A percentile compares a stretch with the other conserved stretches of the same genome.
Evolutionary conservation across 1,140 invertebrate genomes (phyloP).

Genomic region (Caenorhabditis latens): DNA sequence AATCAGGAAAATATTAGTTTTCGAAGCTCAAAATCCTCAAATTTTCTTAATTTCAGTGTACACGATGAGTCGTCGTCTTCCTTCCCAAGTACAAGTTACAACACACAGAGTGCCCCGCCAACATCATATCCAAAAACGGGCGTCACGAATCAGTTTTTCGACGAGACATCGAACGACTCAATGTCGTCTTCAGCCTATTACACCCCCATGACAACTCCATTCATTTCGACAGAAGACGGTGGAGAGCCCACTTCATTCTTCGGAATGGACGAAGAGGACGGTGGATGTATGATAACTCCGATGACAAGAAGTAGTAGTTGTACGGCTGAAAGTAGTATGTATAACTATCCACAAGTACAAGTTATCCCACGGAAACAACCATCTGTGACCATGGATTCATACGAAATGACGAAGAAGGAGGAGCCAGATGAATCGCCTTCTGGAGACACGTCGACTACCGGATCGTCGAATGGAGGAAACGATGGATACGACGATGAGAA

Average conservation of each 20-base stretch:
- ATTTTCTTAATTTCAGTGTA: not conserved
- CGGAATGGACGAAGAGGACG: conserved; percentile 16
- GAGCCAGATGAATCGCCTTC: not conserved
- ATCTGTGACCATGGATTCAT: not conserved
- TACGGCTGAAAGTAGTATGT: no score
- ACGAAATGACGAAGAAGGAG: not conserved
- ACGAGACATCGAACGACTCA: conserved; percentile 31
- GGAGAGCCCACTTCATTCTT: conserved; percentile 7
- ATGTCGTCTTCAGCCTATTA: not conserved
- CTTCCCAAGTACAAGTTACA: not conserved
- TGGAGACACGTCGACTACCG: not conserved
- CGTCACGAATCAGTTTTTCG: not conserved
- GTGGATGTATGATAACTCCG: not conserved
- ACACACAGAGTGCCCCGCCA: not conserved
- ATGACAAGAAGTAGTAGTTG: not conserved
- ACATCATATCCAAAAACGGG: not conserved
- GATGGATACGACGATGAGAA: not conserved
- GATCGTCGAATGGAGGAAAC: not conserved
- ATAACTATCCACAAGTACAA: not conserved
- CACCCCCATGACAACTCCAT: not conserved
- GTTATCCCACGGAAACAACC: conserved; percentile 1
- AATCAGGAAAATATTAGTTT: not conserved
- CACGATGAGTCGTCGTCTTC: not conserved
- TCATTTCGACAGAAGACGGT: conserved; percentile 22
- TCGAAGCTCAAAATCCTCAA: not conserved